phyloP scores from a whole-genome alignment of 2,797 vertebrate species.

The Poeciliopsis paucimaculata region DNA sequence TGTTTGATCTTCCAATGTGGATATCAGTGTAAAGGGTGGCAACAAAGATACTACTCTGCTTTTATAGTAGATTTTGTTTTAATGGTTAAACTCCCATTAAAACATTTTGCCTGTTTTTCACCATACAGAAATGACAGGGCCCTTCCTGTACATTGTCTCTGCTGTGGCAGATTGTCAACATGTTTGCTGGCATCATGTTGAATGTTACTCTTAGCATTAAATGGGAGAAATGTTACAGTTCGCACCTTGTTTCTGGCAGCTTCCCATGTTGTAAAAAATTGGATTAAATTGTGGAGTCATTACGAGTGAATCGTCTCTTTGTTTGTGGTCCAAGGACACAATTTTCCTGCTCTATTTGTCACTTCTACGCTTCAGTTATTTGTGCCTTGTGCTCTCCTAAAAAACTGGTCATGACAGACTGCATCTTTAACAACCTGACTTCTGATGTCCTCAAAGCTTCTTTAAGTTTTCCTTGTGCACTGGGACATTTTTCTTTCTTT shows the following conservation, averaged over 20 bases:
- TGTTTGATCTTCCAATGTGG: background rate
- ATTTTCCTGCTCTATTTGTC: constrained; percentile 32
- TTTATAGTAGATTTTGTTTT: background rate
- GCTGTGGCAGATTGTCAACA: background rate
- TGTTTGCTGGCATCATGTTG: rapidly evolving
- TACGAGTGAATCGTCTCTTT: constrained; percentile 18
- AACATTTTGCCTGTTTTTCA: background rate
- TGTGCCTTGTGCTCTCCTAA: constrained; percentile 3
- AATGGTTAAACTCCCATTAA: background rate
- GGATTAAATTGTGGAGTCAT: background rate
- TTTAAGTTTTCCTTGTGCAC: background rate
- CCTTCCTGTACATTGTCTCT: background rate
- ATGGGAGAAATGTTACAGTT: constrained; percentile 3
- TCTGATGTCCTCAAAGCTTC: background rate
- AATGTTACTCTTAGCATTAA: background rate
- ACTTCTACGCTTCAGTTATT: constrained; percentile 19
- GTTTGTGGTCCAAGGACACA: constrained; percentile 24
- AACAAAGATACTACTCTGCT: background rate
- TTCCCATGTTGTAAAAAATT: background rate
- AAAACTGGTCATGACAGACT: background rate
- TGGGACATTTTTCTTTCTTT: background rate
- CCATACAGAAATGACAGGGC: background rate
- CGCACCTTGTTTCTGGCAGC: background rate
- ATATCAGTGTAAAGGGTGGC: background rate
- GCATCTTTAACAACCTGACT: background rate